These are phyloP conservation scores for Cryptoprocta ferox DNA, from an alignment of 2,797 vertebrate genomes.

Conservation along the genomic window DNA sequence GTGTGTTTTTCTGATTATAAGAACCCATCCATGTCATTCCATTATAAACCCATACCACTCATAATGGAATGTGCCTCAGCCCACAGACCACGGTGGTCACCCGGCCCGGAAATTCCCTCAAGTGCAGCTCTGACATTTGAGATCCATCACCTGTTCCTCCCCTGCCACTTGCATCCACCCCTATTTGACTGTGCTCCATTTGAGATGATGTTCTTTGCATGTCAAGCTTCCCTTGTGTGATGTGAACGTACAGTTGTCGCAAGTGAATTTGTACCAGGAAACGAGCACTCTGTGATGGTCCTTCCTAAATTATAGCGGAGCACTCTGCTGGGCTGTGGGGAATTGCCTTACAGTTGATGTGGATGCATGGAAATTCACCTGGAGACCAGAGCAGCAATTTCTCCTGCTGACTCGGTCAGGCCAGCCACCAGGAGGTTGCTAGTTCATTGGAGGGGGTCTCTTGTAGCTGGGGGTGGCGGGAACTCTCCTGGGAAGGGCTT, in stretches of 20 bases:
- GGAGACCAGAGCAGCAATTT: background rate
- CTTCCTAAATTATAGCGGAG: background rate
- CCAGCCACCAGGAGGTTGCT: background rate
- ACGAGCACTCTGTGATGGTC: background rate
- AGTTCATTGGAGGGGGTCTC: background rate
- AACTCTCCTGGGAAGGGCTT: background rate
- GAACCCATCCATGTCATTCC: conserved; percentile 89
- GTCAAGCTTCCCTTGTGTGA: conserved; percentile 65
- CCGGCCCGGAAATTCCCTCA: conserved; percentile 65
- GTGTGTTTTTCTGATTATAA: conserved; percentile 93
- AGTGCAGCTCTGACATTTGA: conserved; percentile 75
- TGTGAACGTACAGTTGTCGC: conserved; percentile 61
- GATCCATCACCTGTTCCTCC: conserved; percentile 57
- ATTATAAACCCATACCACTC: conserved; percentile 89
- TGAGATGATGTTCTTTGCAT: conserved; percentile 79
- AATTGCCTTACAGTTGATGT: background rate
- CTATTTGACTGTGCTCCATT: conserved; percentile 49
- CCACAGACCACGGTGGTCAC: conserved; percentile 74
- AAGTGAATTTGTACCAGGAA: conserved; percentile 65
- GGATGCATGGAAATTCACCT: background rate
- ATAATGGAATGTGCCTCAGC: conserved; percentile 90
- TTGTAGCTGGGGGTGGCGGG: background rate
- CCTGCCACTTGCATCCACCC: conserved; percentile 48
- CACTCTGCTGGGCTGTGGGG: background rate
- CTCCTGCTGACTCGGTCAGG: background rate